Conservation (phyloP, 2,888 invertebrate genomes). For the Taphrorychus bicolor region DNA sequence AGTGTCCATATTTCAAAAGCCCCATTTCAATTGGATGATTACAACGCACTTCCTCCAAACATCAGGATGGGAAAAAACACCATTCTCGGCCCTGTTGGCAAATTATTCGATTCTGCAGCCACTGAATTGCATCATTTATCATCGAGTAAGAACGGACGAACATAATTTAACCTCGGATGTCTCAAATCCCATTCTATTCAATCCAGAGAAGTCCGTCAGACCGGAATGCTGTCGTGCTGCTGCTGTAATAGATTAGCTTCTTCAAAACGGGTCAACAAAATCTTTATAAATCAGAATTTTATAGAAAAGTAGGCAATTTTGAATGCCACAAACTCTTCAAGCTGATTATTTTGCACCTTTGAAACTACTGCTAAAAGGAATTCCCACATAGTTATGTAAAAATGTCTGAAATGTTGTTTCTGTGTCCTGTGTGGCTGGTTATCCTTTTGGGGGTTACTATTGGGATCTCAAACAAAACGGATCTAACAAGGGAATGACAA, state of each 20-base stretch:
- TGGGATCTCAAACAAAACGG: conserved; percentile 2
- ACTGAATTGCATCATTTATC: not conserved
- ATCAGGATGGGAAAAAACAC: not conserved
- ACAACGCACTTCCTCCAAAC: not conserved
- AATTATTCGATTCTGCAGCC: not conserved
- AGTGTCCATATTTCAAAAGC: too few relatives aligned
- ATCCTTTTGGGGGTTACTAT: not conserved
- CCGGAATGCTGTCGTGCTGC: not conserved
- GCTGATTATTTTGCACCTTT: too few relatives aligned
- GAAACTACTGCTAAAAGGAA: too few relatives aligned
- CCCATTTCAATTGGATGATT: not conserved
- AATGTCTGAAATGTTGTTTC: not conserved
- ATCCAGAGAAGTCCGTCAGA: not conserved
- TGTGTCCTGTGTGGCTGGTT: too few relatives aligned
- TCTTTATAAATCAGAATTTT: not conserved
- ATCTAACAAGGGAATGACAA: conserved; percentile 25
- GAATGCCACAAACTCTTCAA: too few relatives aligned
- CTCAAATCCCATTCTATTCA: too few relatives aligned
- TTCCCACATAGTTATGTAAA: too few relatives aligned
- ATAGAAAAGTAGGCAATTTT: too few relatives aligned
- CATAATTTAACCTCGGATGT: not conserved
- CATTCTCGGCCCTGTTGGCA: not conserved
- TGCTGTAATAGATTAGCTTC: not conserved
- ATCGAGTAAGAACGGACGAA: not conserved
- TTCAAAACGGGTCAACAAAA: not conserved